These are phyloP conservation scores for Apocrypta bakeri DNA, from an alignment of 1,140 invertebrate genomes.

Conservation along the genomic window DNA sequence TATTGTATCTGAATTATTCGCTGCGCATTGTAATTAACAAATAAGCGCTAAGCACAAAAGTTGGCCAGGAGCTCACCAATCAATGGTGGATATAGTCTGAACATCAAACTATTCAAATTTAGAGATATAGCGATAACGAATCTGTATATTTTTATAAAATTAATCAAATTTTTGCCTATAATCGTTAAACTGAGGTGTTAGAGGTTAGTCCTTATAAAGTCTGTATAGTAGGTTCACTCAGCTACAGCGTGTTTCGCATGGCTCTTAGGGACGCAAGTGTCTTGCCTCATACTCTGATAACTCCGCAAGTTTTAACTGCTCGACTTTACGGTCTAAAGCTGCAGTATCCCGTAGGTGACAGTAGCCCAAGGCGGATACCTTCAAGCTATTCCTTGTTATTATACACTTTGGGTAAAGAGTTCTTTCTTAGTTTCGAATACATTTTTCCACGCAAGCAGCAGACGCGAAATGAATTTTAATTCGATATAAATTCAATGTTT, in stretches of 20 bases:
- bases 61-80: too few species aligned
- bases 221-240: neutral
- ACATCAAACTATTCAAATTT: too few species aligned
- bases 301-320: conserved; percentile 72
- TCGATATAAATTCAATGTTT: too few species aligned
- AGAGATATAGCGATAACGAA: too few species aligned
- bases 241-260: neutral
- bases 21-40: too few species aligned
- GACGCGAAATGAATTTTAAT: neutral
- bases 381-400: neutral
- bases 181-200: conserved; percentile 17
- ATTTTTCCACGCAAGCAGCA: neutral
- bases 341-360: neutral
- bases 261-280: neutral
- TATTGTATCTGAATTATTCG: too few species aligned
- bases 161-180: neutral
- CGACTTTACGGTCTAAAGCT: conserved; percentile 66
- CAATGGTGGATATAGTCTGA: too few species aligned
- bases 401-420: neutral
- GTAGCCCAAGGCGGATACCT: neutral
- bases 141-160: neutral
- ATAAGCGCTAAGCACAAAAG: too few species aligned
- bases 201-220: neutral
- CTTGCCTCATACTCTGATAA: conserved; percentile 63
- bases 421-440: neutral